Base-by-base conservation (phyloP, 2,113 vertebrate species). In the Notarius quadriscutis region DNA sequence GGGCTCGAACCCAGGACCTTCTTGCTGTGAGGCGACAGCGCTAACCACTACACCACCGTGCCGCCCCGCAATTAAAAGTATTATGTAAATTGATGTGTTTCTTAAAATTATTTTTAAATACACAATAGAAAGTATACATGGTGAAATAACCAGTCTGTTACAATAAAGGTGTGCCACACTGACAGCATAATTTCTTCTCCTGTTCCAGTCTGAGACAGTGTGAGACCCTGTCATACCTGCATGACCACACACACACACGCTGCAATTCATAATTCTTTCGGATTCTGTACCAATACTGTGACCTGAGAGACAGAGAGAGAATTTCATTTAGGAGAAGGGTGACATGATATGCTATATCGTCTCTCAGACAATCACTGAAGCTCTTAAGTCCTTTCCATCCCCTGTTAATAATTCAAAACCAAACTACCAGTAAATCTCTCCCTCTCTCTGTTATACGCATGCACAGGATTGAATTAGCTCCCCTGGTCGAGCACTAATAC, bases 321-420 rank as follows among this genome's bases (percentile, higher is more conserved):
- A 58, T 80, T 84, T 81, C 78, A 71, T 87, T 81, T 50, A 12
- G 48, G n/a, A 79, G 72, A 79, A 71, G 4, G 60, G 78, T 89
- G 81, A 72, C 80, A 87, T 77, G 87, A 90, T 89, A 91, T 57
- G 81, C 57, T 84, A 77, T 86, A 87, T 80, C 65, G 84, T 88
- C 82, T 83, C 86, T 67, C 81, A 89, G 86, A 88, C 65, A 87
- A 89, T 83, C 60, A 71, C 84, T 86, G 88, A 89, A 85, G 51
- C 78, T 65, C 84, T 83, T 53, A 89, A 71, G 84, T 89, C 83
- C 86, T 87, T 65, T 63, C 60, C 25, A 84, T 41, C 72, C 67
- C 87, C 62, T 30, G 63, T 83, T 92, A 88, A 89, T 91, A 90
- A 90, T 90, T 91, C 84, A 88, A 58, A 87, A 88, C 81, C 79